Evolutionary conservation across 1,140 invertebrate genomes (phyloP).

Genomic region (Rhopalosiphum padi): DNA sequence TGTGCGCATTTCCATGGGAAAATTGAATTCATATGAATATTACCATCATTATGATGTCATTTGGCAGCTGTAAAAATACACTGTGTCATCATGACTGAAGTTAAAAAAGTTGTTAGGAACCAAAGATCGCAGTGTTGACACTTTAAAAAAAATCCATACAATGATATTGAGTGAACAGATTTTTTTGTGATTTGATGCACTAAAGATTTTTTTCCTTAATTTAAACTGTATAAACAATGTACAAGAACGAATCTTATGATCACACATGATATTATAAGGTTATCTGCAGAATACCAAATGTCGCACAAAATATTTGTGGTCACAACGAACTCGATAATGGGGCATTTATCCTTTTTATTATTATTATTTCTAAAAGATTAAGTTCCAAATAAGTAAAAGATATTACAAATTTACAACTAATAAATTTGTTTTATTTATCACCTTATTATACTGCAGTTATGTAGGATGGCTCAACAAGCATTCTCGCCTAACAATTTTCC

Average conservation of each 20-base stretch:
- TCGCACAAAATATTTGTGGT: background rate
- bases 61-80: background rate
- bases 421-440: background rate
- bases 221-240: background rate
- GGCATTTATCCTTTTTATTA: background rate
- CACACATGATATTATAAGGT: background rate
- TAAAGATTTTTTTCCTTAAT: background rate
- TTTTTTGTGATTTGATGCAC: background rate
- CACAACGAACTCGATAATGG: background rate
- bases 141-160: background rate
- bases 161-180: background rate
- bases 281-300: background rate
- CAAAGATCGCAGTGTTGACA: background rate
- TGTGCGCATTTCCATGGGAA: background rate
- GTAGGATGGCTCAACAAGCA: background rate
- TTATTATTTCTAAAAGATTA: background rate
- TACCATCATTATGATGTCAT: background rate
- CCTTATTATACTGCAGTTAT: background rate
- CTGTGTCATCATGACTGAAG: background rate
- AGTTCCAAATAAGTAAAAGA: background rate
- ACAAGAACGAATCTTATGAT: background rate
- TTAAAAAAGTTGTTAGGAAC: background rate
- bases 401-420: background rate
- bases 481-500: background rate
- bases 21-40: background rate